These are phyloP conservation scores for Diorhabda carinulata DNA, from an alignment of 1,140 invertebrate species.

Conservation along the genomic window DNA sequence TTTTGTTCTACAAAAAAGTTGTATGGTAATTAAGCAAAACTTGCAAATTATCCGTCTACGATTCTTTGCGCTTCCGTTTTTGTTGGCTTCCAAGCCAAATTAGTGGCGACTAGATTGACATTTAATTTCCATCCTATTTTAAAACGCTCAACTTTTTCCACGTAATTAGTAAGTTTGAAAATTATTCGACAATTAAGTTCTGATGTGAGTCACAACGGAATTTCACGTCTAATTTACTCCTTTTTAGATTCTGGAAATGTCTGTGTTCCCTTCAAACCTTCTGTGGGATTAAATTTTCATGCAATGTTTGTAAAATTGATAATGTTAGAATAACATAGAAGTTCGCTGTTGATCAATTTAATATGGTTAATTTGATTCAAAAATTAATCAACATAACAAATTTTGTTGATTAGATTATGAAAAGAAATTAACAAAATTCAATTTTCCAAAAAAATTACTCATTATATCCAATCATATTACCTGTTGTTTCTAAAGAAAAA, in stretches of 20 bases:
- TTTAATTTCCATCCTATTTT: conserved; percentile 12
- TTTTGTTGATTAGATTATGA: too few relatives aligned
- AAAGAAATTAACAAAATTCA: too few relatives aligned
- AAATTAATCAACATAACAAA: too few relatives aligned
- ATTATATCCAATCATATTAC: too few relatives aligned
- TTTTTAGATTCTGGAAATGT: not conserved
- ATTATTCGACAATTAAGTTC: conserved; percentile 11
- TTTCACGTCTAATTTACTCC: conserved; percentile 2
- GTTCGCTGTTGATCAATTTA: too few relatives aligned
- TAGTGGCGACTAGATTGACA: conserved; percentile 12
- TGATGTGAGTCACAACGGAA: not conserved
- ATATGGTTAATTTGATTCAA: too few relatives aligned
- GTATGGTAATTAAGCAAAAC: conserved; percentile 10
- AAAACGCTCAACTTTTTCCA: conserved; percentile 7
- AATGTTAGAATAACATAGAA: too few relatives aligned
- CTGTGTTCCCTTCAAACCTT: not conserved
- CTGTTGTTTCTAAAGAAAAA: too few relatives aligned
- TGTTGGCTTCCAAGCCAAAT: conserved; percentile 8
- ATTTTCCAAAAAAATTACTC: too few relatives aligned
- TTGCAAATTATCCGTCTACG: conserved; percentile 3
- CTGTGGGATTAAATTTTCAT: too few relatives aligned
- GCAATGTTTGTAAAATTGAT: too few relatives aligned
- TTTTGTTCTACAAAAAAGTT: not conserved
- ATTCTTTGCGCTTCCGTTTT: conserved; percentile 8
- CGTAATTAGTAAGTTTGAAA: conserved; percentile 6